Evolutionary conservation across 1,140 invertebrate species (phyloP).

Genomic region (Psilanteris sp.): DNA sequence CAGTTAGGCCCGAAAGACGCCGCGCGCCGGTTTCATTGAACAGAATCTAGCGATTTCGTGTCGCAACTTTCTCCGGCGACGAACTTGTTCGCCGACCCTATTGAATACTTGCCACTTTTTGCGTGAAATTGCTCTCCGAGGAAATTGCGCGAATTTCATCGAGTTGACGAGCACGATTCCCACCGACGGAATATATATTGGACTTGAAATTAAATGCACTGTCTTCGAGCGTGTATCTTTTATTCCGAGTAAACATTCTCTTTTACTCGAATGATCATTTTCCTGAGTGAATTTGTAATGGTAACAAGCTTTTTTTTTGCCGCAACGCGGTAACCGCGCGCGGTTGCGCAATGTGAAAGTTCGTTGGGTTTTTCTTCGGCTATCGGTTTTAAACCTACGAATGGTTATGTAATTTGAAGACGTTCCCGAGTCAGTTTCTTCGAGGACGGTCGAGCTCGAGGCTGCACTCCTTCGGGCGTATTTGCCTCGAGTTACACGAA

Average conservation of each 20-base stretch:
- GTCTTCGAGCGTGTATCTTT: constrained; percentile 29
- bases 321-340: constrained; percentile 5
- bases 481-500: too few relatives aligned
- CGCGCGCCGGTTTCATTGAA: constrained; percentile 26
- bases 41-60: constrained; percentile 32
- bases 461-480: too few relatives aligned
- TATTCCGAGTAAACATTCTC: constrained; percentile 10
- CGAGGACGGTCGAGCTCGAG: too few relatives aligned
- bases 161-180: constrained; percentile 28
- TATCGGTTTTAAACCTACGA: constrained; percentile 8
- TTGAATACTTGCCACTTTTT: constrained; percentile 42
- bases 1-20: constrained; percentile 27
- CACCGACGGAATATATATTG: constrained; percentile 13
- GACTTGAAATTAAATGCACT: constrained; percentile 34
- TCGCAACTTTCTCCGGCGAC: constrained; percentile 27
- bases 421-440: neutral
- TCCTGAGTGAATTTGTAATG: constrained; percentile 29
- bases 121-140: constrained; percentile 28
- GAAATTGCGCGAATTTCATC: constrained; percentile 32
- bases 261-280: constrained; percentile 24
- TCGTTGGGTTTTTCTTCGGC: constrained; percentile 5
- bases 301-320: constrained; percentile 32
- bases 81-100: constrained; percentile 39
- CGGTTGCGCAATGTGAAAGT: constrained; percentile 34
- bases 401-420: constrained; percentile 8